Conservation (phyloP, 2,113 vertebrate genomes). For the Motacilla alba region DNA sequence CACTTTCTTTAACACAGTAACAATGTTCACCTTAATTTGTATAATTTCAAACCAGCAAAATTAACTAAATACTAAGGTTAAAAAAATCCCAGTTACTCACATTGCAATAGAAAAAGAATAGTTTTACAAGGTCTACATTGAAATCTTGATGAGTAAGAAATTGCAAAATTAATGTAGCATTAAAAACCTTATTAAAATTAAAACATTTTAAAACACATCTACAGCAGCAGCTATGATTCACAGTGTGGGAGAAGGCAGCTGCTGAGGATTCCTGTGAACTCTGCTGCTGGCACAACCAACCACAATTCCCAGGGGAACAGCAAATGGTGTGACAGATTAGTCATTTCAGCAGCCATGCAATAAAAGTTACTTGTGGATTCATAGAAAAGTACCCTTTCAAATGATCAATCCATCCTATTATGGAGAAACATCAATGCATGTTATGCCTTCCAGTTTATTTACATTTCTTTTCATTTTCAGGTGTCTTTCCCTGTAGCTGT, state of each 20-base stretch:
- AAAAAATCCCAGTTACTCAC: not conserved
- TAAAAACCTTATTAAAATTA: not conserved
- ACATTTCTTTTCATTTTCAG: not conserved
- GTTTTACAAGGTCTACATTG: not conserved
- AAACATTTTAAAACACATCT: not conserved
- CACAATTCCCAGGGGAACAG: not conserved
- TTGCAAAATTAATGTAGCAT: not conserved
- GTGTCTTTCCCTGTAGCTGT: not conserved
- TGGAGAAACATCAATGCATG: not conserved
- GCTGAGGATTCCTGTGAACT: not conserved
- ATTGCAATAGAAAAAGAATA: not conserved
- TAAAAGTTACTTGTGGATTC: not conserved
- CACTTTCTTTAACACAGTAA: not conserved
- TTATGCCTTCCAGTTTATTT: not conserved
- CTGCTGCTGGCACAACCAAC: not conserved
- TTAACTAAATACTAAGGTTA: not conserved
- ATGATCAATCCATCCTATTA: not conserved
- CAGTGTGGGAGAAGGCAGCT: not conserved
- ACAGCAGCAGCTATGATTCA: not conserved
- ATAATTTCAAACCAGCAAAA: not conserved
- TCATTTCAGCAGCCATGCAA: not conserved
- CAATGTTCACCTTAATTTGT: not conserved
- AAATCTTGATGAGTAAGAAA: not conserved
- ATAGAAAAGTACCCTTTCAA: not conserved
- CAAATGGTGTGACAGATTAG: not conserved